A percentile compares a stretch with the other conserved stretches of the same genome.
These are phyloP conservation scores for Palythoa grandis DNA, from an alignment of 92 coral and sea anemone species.

Conservation along the genomic window DNA sequence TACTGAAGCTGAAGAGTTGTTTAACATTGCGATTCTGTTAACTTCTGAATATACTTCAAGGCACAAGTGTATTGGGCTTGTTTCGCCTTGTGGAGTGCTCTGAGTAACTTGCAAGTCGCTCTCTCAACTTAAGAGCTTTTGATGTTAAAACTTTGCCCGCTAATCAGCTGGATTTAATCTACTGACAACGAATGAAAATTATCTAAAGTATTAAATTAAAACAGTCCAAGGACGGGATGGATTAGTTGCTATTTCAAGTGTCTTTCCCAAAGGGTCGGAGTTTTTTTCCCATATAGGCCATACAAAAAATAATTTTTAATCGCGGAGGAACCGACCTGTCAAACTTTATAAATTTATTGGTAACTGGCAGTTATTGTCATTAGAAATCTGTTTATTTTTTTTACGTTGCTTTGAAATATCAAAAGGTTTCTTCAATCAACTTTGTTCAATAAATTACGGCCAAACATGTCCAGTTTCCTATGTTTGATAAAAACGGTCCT, in stretches of 20 bases:
- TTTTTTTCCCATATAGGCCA: background rate
- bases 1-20: background rate
- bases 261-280: background rate
- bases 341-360: background rate
- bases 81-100: background rate
- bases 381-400: background rate
- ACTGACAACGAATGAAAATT: slow-evolving; percentile 36
- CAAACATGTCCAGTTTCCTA: background rate
- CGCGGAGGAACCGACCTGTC: background rate
- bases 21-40: background rate
- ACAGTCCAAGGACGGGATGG: background rate
- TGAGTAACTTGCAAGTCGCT: background rate
- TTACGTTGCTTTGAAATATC: background rate
- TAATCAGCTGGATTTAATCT: slow-evolving; percentile 8
- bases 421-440: background rate
- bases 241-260: background rate
- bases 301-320: background rate
- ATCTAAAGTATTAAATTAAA: background rate
- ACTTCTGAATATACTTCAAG: background rate
- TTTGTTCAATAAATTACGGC: background rate
- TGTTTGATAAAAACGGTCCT: background rate
- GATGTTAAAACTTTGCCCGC: slow-evolving; percentile 19
- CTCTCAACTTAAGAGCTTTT: slow-evolving; percentile 1
- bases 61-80: background rate
- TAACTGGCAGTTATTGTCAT: background rate